Evolutionary conservation across 1,140 invertebrate species (phyloP), one percentile per base, ranked within the genome.

Genomic region (Ruditapes philippinarum): DNA sequence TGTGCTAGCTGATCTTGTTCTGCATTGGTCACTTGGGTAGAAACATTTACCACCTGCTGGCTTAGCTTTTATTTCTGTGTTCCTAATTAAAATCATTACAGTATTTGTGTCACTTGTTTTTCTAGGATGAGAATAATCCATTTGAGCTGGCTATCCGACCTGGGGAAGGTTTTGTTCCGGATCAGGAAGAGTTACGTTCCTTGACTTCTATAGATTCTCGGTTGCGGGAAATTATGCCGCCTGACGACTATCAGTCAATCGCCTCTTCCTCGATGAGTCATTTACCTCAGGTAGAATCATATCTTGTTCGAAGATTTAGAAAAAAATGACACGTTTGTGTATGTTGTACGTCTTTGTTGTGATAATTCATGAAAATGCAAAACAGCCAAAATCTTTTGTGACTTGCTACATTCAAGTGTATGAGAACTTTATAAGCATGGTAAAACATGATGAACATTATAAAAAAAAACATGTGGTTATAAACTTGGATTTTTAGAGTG

Each of bases 181-280:
- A 91, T 25, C 57, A 51, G 17, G 84, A 86, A 42, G 93, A 94
- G n/a, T 40, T 89, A 51, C 81, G 90, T 38, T 84, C 85, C 0
- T 85, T 95, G 49, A 87, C 91, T 22, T 82, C 87, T 54, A 95
- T 95, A 33, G 92, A 95, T 84, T 57, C 89, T 42, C 70, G 89
- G 22, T 83, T 95, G 38, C 91, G 91, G 49, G 49, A 76, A 9
- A 74, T 95, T 0, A 68, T 95, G 78, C 92, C 93, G 17, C 81
- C 91, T 19, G 94, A 94, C n/a, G 92, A 94, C 14, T 95, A 90
- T 90, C 40, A 73, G 31, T 92, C 93, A 33, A 88, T 93, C 31
- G 73, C 79, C 5, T 87, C 74, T 28, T 84, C 82, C 0, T 60
- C 89, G 17, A 83, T 79, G 60, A 88, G 79, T 60, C 57, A 81